A percentile compares a stretch with the other conserved stretches of the same genome.
Evolutionary conservation across 2,888 invertebrate genomes (phyloP).

Genomic region (Campoplex nolae): DNA sequence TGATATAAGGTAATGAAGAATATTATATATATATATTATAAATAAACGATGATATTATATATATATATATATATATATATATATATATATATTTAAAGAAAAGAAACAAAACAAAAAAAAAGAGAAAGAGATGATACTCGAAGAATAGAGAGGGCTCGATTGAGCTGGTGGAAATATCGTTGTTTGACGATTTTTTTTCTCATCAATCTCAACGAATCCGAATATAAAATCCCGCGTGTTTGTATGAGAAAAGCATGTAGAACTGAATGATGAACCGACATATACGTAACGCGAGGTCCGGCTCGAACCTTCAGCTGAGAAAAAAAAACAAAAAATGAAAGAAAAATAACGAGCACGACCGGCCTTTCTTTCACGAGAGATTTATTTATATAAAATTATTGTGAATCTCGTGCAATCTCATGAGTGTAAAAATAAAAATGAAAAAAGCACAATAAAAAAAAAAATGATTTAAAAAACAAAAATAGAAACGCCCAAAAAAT

Average conservation of each 20-base stretch:
- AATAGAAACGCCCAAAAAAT: slow-evolving; percentile 38
- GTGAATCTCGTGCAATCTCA: slow-evolving; percentile 66
- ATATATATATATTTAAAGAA: slow-evolving; percentile 69
- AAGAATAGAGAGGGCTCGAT: slow-evolving; percentile 34
- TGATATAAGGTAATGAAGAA: slow-evolving; percentile 82
- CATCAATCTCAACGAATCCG: slow-evolving; percentile 44
- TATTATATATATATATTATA: slow-evolving; percentile 75
- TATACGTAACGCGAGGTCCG: slow-evolving; percentile 83
- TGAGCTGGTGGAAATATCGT: slow-evolving; percentile 36
- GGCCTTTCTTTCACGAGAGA: slow-evolving; percentile 82
- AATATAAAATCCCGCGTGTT: slow-evolving; percentile 47
- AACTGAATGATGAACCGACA: slow-evolving; percentile 74
- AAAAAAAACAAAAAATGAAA: background rate
- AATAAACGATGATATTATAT: slow-evolving; percentile 61
- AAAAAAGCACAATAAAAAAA: background rate
- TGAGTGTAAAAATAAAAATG: slow-evolving; percentile 30
- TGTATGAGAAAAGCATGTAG: slow-evolving; percentile 65
- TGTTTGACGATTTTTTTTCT: slow-evolving; percentile 23
- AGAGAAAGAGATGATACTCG: slow-evolving; percentile 60
- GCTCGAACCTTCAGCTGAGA: slow-evolving; percentile 70
- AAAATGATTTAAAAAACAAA: background rate
- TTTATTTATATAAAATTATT: slow-evolving; percentile 81
- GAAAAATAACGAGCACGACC: slow-evolving; percentile 74
- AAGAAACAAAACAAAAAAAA: slow-evolving; percentile 50
- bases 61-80: slow-evolving; percentile 73